These are phyloP conservation scores for Podargus strigoides DNA, from an alignment of 2,797 vertebrate genomes.

Conservation along the genomic window DNA sequence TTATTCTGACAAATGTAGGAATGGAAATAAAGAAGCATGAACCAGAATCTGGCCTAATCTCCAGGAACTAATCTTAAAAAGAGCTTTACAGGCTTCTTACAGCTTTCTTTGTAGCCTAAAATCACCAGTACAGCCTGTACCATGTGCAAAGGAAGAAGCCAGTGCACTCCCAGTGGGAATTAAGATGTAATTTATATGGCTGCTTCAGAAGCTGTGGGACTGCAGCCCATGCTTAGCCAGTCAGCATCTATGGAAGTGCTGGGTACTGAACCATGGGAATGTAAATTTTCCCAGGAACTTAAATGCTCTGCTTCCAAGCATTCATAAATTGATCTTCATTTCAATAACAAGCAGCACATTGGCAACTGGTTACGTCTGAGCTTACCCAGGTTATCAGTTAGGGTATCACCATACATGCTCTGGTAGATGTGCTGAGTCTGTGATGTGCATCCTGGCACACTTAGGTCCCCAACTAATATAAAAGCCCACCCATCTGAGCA, in stretches of 20 bases:
- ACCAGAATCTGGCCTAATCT: not conserved
- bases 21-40: not conserved
- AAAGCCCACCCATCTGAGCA: not conserved
- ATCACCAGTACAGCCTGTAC: not conserved
- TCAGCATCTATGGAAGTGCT: not conserved
- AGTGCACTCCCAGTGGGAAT: not conserved
- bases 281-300: not conserved
- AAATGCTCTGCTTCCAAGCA: not conserved
- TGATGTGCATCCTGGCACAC: accelerated
- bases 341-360: not conserved
- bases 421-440: not conserved
- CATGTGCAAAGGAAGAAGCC: not conserved
- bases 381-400: not conserved
- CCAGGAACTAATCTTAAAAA: not conserved
- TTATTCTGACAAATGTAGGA: not conserved
- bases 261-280: not conserved
- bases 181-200: not conserved
- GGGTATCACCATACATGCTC: not conserved
- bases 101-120: not conserved
- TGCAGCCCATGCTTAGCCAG: not conserved
- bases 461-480: not conserved
- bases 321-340: not conserved
- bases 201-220: not conserved
- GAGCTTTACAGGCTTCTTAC: not conserved
- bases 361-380: not conserved